Percentiles rank a stretch among this genome's conserved stretches.
Evolutionary conservation across 1,140 invertebrate species (phyloP).

Genomic region (Micrasema minimum): DNA sequence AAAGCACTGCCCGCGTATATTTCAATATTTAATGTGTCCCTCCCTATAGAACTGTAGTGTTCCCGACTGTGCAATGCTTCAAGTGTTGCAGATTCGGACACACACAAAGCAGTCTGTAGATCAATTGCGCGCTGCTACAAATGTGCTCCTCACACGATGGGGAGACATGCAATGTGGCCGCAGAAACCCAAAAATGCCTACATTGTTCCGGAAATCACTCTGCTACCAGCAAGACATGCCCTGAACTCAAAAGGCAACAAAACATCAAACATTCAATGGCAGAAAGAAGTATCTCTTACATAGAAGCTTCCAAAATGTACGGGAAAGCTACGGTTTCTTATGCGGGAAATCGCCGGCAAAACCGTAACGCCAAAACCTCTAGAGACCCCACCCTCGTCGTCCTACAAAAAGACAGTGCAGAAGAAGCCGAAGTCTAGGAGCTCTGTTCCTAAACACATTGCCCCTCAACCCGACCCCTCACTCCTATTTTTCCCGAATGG

Average conservation of each 20-base stretch:
- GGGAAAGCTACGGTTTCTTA: neutral
- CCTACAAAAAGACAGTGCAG: neutral
- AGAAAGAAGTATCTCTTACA: constrained; percentile 11
- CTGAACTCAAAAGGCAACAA: neutral
- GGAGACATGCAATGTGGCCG: neutral
- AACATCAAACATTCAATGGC: constrained; percentile 19
- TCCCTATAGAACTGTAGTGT: constrained; percentile 31
- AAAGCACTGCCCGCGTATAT: neutral
- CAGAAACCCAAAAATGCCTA: neutral
- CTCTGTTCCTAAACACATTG: neutral
- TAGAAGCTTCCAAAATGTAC: constrained; percentile 8
- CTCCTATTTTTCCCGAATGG: neutral
- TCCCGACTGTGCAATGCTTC: constrained; percentile 44
- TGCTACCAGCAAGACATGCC: constrained; percentile 9
- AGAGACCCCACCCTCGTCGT: neutral
- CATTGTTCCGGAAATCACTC: neutral
- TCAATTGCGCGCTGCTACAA: too few species aligned
- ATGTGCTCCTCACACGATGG: neutral
- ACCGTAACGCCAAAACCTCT: neutral
- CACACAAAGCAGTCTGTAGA: constrained; percentile 37
- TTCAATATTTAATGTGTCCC: neutral
- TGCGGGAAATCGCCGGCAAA: neutral
- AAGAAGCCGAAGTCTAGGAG: neutral
- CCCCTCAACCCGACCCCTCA: neutral
- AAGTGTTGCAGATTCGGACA: constrained; percentile 49